Evolutionary conservation across 2,888 invertebrate species (phyloP), one percentile per base, ranked within the genome.

Genomic region (Athalia cordata): DNA sequence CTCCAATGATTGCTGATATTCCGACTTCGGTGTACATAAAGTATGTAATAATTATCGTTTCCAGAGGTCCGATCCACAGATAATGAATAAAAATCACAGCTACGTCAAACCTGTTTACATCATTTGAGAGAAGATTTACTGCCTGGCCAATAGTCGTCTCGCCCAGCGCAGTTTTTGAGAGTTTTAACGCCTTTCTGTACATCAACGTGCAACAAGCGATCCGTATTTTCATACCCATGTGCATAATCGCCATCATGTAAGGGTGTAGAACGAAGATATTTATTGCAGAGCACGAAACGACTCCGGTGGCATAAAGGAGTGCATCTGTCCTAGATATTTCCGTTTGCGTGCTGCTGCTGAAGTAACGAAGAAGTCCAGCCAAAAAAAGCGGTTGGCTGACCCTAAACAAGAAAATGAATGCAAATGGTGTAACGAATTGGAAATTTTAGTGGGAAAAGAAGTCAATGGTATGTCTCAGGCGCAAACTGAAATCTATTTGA

Each of bases 91-190:
- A 96, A 82, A 97, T 93, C 77, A 97, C 93, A 9, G 96, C 96
- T 87, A 97, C 93, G 89, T 99, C 99, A 89, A 99, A 98, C 76
- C 96, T 93, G 85, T 96, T 96, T 81, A 99, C 97, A 90, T 99
- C 99, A 87, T 98, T 99, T 0, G 98, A 97, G 79, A 99, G 91
- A n/a, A 99, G 93, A 89, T 98, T 98, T 50, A 98, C 97, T 80
- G 94, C 92, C 88, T 94, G 94, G 3, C 94, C 94, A 57, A 92
- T 91, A 2, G 96, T 95, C 0, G 98, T 97, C 88, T 97, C 94
- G 5, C 95, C 95, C 70, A 97, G 91, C 0, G 98, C 96, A 5
- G 95, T 94, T 89, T 95, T 95, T 78, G 95, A 96, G 80, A 97
- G 91, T 57, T 93, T 93, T 64, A 97, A 90, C 0, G 95, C 92